A percentile compares a stretch with the other conserved stretches of the same genome.
Evolutionary conservation across 2,888 invertebrate genomes (phyloP).

Genomic region (Meandrusa payeni): DNA sequence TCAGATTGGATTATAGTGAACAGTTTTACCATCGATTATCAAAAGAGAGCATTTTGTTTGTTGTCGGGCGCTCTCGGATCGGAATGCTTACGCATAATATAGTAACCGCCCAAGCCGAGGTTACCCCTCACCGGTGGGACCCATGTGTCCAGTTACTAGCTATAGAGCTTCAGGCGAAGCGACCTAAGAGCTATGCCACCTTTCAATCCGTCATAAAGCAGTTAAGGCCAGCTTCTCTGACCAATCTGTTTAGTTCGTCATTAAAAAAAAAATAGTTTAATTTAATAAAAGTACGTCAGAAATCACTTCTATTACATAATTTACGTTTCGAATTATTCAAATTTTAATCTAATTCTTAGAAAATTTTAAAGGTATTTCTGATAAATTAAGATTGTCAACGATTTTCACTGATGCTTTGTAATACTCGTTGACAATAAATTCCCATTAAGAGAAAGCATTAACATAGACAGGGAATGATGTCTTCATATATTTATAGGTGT

Average conservation of each 20-base stretch:
- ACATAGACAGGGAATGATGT: background rate
- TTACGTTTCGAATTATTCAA: background rate
- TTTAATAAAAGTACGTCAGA: background rate
- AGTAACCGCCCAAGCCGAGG: too few species aligned
- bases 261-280: background rate
- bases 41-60: too few species aligned
- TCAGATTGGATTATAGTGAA: too few species aligned
- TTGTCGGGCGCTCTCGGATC: too few species aligned
- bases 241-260: too few species aligned
- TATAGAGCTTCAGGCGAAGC: background rate
- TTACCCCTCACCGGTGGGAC: too few species aligned
- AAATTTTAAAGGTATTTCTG: background rate
- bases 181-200: too few species aligned
- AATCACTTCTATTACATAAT: background rate
- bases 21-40: too few species aligned
- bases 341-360: background rate
- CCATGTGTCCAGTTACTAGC: too few species aligned
- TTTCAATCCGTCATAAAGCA: too few species aligned
- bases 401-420: background rate
- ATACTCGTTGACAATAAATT: background rate
- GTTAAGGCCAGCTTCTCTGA: too few species aligned
- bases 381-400: background rate
- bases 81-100: too few species aligned
- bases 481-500: background rate
- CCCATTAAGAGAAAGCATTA: constrained; percentile 5